Evolutionary conservation across 53 echinoderm and acorn worm species (phyloP), one percentile per base, ranked within the genome.

Genomic region (Echinometra lucunter): DNA sequence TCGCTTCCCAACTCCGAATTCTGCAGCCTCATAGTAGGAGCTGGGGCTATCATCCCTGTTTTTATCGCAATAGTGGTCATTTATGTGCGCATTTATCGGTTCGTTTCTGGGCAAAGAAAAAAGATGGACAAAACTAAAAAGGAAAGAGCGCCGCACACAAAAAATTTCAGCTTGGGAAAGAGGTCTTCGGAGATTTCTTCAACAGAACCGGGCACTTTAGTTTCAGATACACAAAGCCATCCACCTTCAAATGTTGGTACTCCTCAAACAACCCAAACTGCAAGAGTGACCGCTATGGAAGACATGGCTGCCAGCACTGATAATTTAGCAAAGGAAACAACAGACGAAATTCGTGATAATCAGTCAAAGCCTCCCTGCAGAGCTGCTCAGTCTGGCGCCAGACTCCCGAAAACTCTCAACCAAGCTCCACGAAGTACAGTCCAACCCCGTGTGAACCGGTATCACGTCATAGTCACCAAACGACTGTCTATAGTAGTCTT

Each of bases 101-200:
- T 96, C 80, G 93, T 97, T 56, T 49, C 58, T 17, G 57, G 37
- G n/a, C 97, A 97, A 60, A 95, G 93, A 9, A 95, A 88, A 82
- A 90, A 92, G 4, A 95, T 97, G 91, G 23, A 1, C 27, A 28
- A 38, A 25, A 11, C 15, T 27, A 70, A 67, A 66, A 70, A 38
- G 44, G 45, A 47, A 44, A 85, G 92, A 5, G 66, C 91, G 6
- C 58, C 30, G 0, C n/a, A 34, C n/a, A 30, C 15, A 0, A 57
- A 37, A 13, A 35, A 60, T 60, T 7, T 37, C 37, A 58, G 16
- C 19, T 0, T 60, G 37, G 90, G 60, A 27, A 90, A 7, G 25
- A 60, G 90, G 60, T 37, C 35, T 27, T 57, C 63, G 17, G 63
- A 63, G 2, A 11, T 37, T 21, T 11, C 38, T 18, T 72, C 92